Evolutionary conservation across 1,140 invertebrate species (phyloP), one percentile per base, ranked within the genome.

Genomic region (Drosophila punjabiensis): DNA sequence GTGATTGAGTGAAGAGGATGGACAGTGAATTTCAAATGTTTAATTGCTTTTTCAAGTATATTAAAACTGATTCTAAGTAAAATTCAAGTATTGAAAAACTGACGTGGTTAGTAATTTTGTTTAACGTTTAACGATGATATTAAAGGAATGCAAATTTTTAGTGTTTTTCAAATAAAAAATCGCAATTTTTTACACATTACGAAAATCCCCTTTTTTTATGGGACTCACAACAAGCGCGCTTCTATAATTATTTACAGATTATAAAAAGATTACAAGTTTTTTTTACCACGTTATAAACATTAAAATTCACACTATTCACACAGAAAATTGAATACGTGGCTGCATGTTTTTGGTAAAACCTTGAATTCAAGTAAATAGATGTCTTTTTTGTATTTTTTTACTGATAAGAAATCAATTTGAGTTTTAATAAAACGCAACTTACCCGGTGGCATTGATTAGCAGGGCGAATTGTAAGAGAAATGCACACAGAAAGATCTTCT

Each of bases 401-500:
- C 32, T 35, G 37, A 61, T 47, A 76, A 77, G 41, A 35, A 58
- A 62, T 73, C 18, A 52, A 62, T 74, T 18, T 20, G 0, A 43
- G 1, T 2, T 37, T 28, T 20, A 11, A 55, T 24, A 13, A 32
- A 61, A 33, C 13, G 2, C 4, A 20, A 79, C 85, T 73, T 41
- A 89, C 84, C 81, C 85, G 16, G 65, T 73, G 55, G 77, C 84
- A 66, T 62, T 69, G 43, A 84, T 66, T 8, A 83, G 43, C 13
- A 88, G 20, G 50, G 58, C 81, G 33, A 68, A 75, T 78, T 88
- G 84, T 37, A 89, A 28, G 8, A 84, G 1, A 62, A 68, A 71
- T 14, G 48, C 55, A 47, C 45, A 55, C 39, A 81, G 24, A 18
- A 78, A 52, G 28, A 56, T 10, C 18, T 79, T 87, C 70, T 71